A percentile compares a stretch with the other conserved stretches of the same genome.
Evolutionary conservation across 2,797 vertebrate genomes (phyloP).

Genomic region (Pampus argenteus): DNA sequence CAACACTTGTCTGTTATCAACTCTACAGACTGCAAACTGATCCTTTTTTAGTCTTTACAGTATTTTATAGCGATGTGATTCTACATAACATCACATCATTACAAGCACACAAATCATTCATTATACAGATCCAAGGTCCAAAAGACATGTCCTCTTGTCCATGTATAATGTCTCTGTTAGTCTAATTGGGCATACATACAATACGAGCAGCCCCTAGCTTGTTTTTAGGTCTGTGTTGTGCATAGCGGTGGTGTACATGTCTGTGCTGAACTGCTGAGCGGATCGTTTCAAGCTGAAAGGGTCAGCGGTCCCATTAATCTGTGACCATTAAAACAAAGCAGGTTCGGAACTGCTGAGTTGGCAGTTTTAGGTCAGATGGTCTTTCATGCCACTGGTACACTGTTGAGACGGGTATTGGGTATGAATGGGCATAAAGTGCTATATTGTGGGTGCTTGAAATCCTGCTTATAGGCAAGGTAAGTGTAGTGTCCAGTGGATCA

Average conservation of each 20-base stretch:
- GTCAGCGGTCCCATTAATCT: slow-evolving; percentile 68
- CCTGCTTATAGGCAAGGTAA: neutral
- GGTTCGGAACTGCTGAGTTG: slow-evolving; percentile 48
- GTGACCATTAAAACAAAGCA: slow-evolving; percentile 65
- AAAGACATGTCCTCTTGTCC: neutral
- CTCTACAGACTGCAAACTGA: neutral
- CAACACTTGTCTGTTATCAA: neutral
- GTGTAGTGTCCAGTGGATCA: slow-evolving; percentile 14
- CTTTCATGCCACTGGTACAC: slow-evolving; percentile 21
- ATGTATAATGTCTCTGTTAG: neutral
- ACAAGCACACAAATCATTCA: slow-evolving; percentile 7
- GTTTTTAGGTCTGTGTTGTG: slow-evolving; percentile 25
- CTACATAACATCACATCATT: neutral
- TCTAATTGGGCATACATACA: slow-evolving; percentile 1
- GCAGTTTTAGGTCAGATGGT: slow-evolving; percentile 38
- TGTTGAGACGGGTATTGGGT: slow-evolving; percentile 36
- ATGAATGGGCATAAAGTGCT: slow-evolving; percentile 26
- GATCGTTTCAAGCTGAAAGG: slow-evolving; percentile 40
- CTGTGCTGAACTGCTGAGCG: slow-evolving; percentile 57
- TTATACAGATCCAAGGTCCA: neutral
- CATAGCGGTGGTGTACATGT: slow-evolving; percentile 8
- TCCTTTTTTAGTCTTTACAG: neutral
- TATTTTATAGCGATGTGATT: neutral
- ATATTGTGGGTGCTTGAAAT: slow-evolving; percentile 11
- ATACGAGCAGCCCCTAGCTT: neutral